Evolutionary conservation across 2,888 invertebrate species (phyloP), one percentile per base, ranked within the genome.

Genomic region (Brenthis hecate): DNA sequence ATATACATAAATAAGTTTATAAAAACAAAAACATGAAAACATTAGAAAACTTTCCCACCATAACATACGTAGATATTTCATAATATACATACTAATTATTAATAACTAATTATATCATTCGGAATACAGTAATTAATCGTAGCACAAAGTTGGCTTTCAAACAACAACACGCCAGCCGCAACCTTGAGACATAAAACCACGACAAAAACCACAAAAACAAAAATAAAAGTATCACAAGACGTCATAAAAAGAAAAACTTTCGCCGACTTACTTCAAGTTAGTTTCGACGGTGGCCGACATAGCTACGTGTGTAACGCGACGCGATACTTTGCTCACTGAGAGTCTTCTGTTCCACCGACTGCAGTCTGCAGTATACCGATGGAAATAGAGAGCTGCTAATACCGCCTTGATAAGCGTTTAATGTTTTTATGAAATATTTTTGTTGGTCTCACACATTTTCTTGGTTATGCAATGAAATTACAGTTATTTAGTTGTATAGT

Each of bases 181-280:
- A 43, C 36, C 36, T 43, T 43, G 36, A 43, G 36, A 11, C 36
- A 2, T 43, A 43, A 43, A 43, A 43, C 36, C 36, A 43, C 36
- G 11, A 43, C 11, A 36, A 14, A 55, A 32, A 36, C 54, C 55
- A 66, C 61, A 50, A 56, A 32, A 66, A 60, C 36, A 43, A 63
- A 53, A 47, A 6, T 43, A 54, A 57, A 58, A 65, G 43, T 47
- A 50, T 13, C 56, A 62, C 54, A 51, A 58, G 48, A 11, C 6
- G 32, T n/a, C 14, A 55, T 8, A 48, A 67, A 47, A 66, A 48
- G 54, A 53, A 56, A 63, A 84, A 85, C 85, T 88, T 71, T 71
- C 71, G 88, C 87, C 86, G 80, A 88, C 90, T 89, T 88, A 89
- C 89, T 87, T 89, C 73, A 86, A 82, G 84, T 85, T 89, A 65